Base-by-base conservation (phyloP, 2,888 invertebrate species). In the Cenopis cana region DNA sequence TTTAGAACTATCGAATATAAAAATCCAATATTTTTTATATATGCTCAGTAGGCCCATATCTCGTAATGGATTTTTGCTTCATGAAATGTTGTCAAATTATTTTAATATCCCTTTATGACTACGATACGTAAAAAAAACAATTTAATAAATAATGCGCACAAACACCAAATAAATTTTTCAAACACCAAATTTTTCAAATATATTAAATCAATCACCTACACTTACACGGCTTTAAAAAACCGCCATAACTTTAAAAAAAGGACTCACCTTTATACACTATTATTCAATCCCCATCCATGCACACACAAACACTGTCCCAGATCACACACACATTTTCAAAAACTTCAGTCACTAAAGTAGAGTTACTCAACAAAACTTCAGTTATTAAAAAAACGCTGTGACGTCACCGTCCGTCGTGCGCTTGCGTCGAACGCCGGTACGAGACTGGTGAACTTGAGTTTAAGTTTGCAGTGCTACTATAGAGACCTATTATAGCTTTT, bases 381-480 rank as follows among this genome's bases (percentile, higher is more conserved):
- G 41, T 41, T 41, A 41, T 41, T 5, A 14, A n/a, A 46, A 46
- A 5, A 14, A n/a, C 6, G n/a, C 46, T 46, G 29, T 60, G 54
- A 54, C 69, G 49, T 3, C 46, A 12, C n/a, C n/a, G n/a, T n/a
- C n/a, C n/a, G 46, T 67, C 72, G 74, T 74, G 74, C 74, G 74
- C 74, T 12, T 60, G 73, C 68, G 59, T 11, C 72, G 62, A 17
- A 20, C 24, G 49, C 55, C 60, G 62, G 64, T 59, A 61, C 18
- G 38, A 56, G 56, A 74, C 74, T 74, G 70, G 11, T 81, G 81
- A 81, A 81, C 81, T 80, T 81, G 79, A 76, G 38, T 74, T 75
- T 81, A 81, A 81, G 81, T 78, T 75, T 81, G 80, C 75, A 72
- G 72, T 20, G 59, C 61, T 78, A 79, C 77, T 79, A 76, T 69